Conservation (phyloP, 2,797 vertebrate species). For the Myripristis murdjan region DNA sequence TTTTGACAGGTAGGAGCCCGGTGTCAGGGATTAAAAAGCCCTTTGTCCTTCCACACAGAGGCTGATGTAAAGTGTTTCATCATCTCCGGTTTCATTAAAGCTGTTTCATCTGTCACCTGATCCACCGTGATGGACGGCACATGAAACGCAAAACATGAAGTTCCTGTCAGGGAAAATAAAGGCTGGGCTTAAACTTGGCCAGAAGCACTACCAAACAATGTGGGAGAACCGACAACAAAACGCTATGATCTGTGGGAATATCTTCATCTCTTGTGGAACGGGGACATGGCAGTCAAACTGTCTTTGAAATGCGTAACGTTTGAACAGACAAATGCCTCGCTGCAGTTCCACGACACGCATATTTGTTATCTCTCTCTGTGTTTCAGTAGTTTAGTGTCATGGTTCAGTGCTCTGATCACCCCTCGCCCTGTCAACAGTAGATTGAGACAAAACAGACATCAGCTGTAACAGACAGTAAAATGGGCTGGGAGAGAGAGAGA, state of each 20-base stretch:
- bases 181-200: not conserved
- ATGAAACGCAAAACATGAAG: conserved; percentile 30
- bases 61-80: conserved; percentile 52
- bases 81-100: conserved; percentile 48
- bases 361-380: conserved; percentile 2
- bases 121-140: conserved; percentile 4
- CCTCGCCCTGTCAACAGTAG: conserved; percentile 22
- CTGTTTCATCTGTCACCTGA: conserved; percentile 37
- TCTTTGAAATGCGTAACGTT: conserved; percentile 12
- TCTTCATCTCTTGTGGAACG: not conserved
- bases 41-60: conserved; percentile 35
- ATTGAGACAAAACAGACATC: conserved; percentile 27
- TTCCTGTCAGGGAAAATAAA: conserved; percentile 22
- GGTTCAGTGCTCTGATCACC: conserved; percentile 21
- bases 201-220: conserved; percentile 1
- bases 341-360: conserved; percentile 13
- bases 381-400: conserved; percentile 13
- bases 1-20: conserved; percentile 40
- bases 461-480: not conserved
- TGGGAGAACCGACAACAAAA: not conserved
- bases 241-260: not conserved
- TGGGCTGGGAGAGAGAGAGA: not conserved
- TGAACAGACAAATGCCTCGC: conserved; percentile 10
- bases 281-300: not conserved
- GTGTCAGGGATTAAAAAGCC: conserved; percentile 35